These are phyloP conservation scores for Protophormia terraenovae DNA, from an alignment of 2,888 invertebrate genomes.

Conservation along the genomic window DNA sequence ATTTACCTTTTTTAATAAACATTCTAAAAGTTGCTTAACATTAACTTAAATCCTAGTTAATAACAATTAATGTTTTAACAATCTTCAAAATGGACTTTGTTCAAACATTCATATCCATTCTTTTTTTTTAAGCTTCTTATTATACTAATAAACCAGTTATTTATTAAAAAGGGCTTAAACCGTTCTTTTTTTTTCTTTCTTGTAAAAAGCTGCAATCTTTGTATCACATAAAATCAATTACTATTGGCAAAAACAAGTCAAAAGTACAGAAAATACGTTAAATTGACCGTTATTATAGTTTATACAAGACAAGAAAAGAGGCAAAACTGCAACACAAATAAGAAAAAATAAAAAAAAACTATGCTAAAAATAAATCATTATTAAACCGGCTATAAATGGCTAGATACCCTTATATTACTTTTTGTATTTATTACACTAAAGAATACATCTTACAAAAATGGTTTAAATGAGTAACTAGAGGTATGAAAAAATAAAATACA, in stretches of 20 bases:
- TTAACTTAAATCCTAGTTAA: too few species aligned
- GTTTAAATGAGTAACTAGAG: constrained; percentile 2
- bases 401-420: constrained; percentile 6
- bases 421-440: background rate
- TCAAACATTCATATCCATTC: too few species aligned
- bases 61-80: too few species aligned
- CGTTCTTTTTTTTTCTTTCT: too few species aligned
- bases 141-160: constrained; percentile 16
- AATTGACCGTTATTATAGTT: constrained; percentile 62
- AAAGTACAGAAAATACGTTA: constrained; percentile 54
- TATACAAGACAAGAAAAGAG: background rate
- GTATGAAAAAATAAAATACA: background rate
- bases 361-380: constrained; percentile 51
- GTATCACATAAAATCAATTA: constrained; percentile 22
- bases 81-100: too few species aligned
- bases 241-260: constrained; percentile 25
- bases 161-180: constrained; percentile 31
- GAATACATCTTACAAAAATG: constrained; percentile 3
- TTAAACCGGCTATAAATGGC: constrained; percentile 35
- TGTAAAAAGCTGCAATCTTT: background rate
- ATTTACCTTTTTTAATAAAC: too few species aligned
- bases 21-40: too few species aligned
- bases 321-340: background rate
- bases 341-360: background rate
- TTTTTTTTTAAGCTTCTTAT: too few species aligned